These are phyloP conservation scores for Gambusia holbrooki DNA, from an alignment of 2,113 vertebrate genomes.

Conservation along the genomic window DNA sequence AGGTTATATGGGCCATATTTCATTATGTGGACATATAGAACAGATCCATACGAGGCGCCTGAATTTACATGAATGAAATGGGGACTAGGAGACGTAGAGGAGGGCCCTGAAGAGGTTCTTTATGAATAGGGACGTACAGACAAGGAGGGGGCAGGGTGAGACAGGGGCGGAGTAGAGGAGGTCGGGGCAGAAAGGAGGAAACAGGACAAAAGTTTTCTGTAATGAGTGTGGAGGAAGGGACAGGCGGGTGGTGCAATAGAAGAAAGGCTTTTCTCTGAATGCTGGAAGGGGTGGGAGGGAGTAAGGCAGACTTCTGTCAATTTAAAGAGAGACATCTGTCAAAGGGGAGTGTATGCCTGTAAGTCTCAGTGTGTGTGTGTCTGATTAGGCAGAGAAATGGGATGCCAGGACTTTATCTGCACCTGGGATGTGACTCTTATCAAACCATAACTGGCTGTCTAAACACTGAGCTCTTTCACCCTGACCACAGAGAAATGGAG, in stretches of 20 bases:
- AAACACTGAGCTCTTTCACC: constrained; percentile 41
- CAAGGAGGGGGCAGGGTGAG: constrained; percentile 67
- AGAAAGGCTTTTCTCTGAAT: constrained; percentile 62
- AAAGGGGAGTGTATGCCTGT: constrained; percentile 58
- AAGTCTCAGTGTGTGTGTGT: constrained; percentile 37
- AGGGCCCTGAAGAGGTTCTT: constrained; percentile 53
- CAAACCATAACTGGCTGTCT: constrained; percentile 54
- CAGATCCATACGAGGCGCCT: constrained; percentile 14
- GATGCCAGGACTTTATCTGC: constrained; percentile 61
- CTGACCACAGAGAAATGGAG: not conserved
- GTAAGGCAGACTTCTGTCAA: constrained; percentile 74
- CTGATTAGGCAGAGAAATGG: constrained; percentile 54
- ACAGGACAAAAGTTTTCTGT: constrained; percentile 77
- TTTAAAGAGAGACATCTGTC: constrained; percentile 81
- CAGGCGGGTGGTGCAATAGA: constrained; percentile 51
- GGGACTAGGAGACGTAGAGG: constrained; percentile 45
- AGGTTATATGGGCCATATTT: constrained; percentile 32
- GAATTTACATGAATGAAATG: constrained; percentile 64
- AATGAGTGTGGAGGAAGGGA: constrained; percentile 77
- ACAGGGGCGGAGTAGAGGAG: constrained; percentile 64
- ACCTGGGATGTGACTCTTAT: constrained; percentile 68
- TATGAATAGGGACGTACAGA: constrained; percentile 67
- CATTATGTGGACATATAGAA: constrained; percentile 55
- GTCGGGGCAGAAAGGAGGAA: constrained; percentile 67
- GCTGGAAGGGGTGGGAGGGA: constrained; percentile 58